Evolutionary conservation across 2,888 invertebrate genomes (phyloP).

Genomic region (Charanyca ferruginea): DNA sequence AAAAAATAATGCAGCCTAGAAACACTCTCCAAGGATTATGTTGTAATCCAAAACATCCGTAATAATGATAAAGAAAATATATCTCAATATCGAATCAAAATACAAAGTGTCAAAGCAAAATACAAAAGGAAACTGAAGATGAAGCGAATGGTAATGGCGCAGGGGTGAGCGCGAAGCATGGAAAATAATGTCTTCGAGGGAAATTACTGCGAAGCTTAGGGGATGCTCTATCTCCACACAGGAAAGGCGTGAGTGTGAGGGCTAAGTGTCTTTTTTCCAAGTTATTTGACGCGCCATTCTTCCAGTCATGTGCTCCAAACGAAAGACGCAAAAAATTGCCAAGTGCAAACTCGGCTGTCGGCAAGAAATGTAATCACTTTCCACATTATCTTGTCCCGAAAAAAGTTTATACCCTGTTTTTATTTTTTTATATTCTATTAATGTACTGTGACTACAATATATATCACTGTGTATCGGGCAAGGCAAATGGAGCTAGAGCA

Average conservation of each 20-base stretch:
- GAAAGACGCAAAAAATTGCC: constrained; percentile 75
- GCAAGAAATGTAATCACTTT: constrained; percentile 75
- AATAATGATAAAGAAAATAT: constrained; percentile 59
- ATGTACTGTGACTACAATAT: constrained; percentile 49
- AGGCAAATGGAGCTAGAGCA: constrained; percentile 43
- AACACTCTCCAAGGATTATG: constrained; percentile 4
- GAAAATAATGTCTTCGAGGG: constrained; percentile 81
- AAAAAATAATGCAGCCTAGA: constrained; percentile 11
- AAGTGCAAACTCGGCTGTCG: constrained; percentile 63
- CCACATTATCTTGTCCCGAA: constrained; percentile 63
- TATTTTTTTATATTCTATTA: constrained; percentile 36
- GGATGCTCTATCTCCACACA: constrained; percentile 71
- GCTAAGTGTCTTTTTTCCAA: constrained; percentile 86
- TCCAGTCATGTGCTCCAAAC: constrained; percentile 67
- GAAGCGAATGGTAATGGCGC: constrained; percentile 69
- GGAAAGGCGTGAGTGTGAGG: constrained; percentile 77
- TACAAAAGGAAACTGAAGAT: constrained; percentile 69
- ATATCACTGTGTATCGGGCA: constrained; percentile 51
- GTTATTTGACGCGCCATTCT: constrained; percentile 82
- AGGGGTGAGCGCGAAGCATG: constrained; percentile 76
- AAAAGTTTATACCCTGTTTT: constrained; percentile 47
- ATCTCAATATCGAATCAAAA: constrained; percentile 65
- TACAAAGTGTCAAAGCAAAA: constrained; percentile 69
- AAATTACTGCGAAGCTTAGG: constrained; percentile 79
- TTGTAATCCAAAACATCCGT: constrained; percentile 49